Conservation (phyloP, 2,797 vertebrate genomes). For the Huso huso region DNA sequence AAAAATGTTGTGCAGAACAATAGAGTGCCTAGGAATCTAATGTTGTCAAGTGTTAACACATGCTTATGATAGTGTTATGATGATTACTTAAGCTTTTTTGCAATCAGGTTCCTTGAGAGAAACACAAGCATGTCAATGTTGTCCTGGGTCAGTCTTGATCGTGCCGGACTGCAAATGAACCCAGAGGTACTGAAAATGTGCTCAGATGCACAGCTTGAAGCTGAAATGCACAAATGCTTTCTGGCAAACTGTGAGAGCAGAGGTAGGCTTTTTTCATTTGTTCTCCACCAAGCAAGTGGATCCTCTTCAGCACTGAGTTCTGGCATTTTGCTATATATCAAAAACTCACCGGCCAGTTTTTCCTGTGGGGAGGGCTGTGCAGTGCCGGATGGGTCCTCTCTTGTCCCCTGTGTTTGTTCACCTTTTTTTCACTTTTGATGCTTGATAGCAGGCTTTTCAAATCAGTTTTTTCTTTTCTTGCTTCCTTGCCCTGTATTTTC, state of each 20-base stretch:
- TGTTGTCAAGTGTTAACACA: no score
- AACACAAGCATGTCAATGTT: constrained; percentile 19
- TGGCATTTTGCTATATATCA: background rate
- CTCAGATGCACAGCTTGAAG: constrained; percentile 18
- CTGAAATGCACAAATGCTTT: constrained; percentile 20
- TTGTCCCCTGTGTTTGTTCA: no score
- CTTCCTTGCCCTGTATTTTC: no score
- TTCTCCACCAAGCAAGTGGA: constrained; percentile 18
- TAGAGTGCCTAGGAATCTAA: no score
- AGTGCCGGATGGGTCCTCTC: no score
- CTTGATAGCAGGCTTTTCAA: no score
- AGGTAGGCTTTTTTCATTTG: constrained; percentile 15
- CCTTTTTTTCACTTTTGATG: no score
- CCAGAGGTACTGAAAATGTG: constrained; percentile 15
- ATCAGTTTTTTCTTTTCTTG: no score
- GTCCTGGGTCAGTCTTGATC: constrained; percentile 16
- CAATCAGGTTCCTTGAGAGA: constrained; percentile 13
- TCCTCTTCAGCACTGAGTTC: constrained; percentile 10
- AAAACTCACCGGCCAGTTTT: constrained; percentile 9
- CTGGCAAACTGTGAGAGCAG: constrained; percentile 14
- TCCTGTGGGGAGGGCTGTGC: background rate
- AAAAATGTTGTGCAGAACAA: no score
- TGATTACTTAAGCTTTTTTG: constrained; percentile 8
- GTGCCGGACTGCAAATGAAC: constrained; percentile 24
- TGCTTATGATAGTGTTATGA: no score